Evolutionary conservation across 2,888 invertebrate genomes (phyloP).

Genomic region (Pardosa pseudoannulata): DNA sequence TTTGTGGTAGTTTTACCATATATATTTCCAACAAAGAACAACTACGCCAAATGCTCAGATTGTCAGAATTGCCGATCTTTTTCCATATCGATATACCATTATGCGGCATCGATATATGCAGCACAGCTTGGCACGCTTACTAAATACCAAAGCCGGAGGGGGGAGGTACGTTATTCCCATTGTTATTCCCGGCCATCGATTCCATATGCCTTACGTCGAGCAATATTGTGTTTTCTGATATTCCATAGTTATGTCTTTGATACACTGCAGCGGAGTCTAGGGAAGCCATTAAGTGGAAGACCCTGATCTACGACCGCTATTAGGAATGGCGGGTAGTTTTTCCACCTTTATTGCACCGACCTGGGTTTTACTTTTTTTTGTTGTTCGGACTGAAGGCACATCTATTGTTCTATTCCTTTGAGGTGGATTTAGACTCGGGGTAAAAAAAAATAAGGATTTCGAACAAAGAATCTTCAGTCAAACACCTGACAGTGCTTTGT

Average conservation of each 20-base stretch:
- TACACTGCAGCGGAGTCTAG: conserved; percentile 49
- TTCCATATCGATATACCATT: conserved; percentile 16
- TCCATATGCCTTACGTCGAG: neutral
- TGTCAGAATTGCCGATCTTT: neutral
- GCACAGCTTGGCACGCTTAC: neutral
- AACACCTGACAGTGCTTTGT: too few relatives aligned
- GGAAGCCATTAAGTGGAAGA: conserved; percentile 38
- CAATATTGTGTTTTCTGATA: neutral
- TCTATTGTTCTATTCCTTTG: neutral
- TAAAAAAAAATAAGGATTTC: too few relatives aligned
- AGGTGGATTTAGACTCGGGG: too few relatives aligned
- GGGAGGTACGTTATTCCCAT: neutral
- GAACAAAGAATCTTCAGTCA: too few relatives aligned
- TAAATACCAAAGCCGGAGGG: neutral
- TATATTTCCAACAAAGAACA: too few relatives aligned
- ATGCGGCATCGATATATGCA: neutral
- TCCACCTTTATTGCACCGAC: conserved; percentile 52
- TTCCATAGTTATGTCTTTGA: conserved; percentile 33
- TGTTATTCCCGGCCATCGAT: conserved; percentile 5
- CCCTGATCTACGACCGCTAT: conserved; percentile 62
- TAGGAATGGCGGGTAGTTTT: conserved; percentile 44
- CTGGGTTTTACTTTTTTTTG: conserved; percentile 26
- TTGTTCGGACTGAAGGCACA: neutral
- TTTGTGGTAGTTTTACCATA: too few relatives aligned
- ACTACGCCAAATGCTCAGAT: neutral